Evolutionary conservation across 2,888 invertebrate species (phyloP).

Genomic region (Dexiosoma caninum): DNA sequence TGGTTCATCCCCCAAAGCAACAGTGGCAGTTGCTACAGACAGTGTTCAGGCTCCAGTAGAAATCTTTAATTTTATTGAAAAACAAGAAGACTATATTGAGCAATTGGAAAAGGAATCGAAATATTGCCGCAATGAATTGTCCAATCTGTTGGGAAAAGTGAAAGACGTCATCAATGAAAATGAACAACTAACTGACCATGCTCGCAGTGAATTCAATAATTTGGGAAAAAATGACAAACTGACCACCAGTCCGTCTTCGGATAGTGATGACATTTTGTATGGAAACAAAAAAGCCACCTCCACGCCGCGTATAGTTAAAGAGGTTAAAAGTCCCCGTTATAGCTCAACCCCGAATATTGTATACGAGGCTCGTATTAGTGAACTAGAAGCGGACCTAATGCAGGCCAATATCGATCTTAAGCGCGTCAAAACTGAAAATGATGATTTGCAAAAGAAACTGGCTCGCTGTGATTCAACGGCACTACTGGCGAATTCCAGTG

Average conservation of each 20-base stretch:
- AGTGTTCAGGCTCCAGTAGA: conserved; percentile 81
- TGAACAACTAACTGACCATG: conserved; percentile 87
- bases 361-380: conserved; percentile 90
- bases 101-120: conserved; percentile 91
- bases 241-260: conserved; percentile 79
- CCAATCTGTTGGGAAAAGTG: conserved; percentile 87
- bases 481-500: conserved; percentile 72
- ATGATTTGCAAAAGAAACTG: conserved; percentile 78
- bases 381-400: conserved; percentile 89
- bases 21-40: conserved; percentile 68
- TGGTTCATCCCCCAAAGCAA: conserved; percentile 69
- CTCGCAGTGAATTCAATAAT: conserved; percentile 83
- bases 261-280: conserved; percentile 77
- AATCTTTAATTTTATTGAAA: conserved; percentile 88
- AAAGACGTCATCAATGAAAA: conserved; percentile 92
- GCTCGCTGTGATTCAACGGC: conserved; percentile 70
- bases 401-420: conserved; percentile 87
- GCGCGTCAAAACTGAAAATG: conserved; percentile 84
- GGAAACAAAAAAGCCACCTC: conserved; percentile 25
- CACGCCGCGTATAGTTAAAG: conserved; percentile 59
- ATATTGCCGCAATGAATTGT: conserved; percentile 88
- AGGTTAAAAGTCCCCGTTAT: conserved; percentile 73
- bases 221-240: conserved; percentile 73
- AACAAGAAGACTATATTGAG: conserved; percentile 92
- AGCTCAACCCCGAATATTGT: conserved; percentile 88